These are phyloP conservation scores for Anaspis maculata DNA, from an alignment of 2,888 invertebrate genomes.

Conservation along the genomic window DNA sequence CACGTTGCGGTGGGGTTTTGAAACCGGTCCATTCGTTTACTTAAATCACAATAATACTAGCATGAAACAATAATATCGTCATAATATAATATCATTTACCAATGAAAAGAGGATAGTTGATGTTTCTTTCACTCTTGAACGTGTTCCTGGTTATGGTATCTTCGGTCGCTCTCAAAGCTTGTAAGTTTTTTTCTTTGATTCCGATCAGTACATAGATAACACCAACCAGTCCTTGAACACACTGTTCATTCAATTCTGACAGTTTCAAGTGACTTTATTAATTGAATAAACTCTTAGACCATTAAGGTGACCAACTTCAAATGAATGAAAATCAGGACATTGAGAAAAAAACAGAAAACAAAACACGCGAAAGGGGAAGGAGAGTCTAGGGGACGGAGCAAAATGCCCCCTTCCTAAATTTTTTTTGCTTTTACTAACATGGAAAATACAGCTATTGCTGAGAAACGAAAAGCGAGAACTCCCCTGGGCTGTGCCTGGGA, in stretches of 20 bases:
- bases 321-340: too few species aligned
- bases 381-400: too few species aligned
- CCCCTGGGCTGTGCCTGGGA: too few species aligned
- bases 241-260: slow-evolving; percentile 1
- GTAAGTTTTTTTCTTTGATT: slow-evolving; percentile 17
- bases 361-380: too few species aligned
- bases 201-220: slow-evolving; percentile 21
- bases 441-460: too few species aligned
- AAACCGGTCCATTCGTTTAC: slow-evolving; percentile 39
- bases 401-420: too few species aligned
- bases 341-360: too few species aligned
- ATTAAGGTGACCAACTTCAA: too few species aligned
- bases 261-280: not conserved
- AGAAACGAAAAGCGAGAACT: too few species aligned
- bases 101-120: slow-evolving; percentile 22
- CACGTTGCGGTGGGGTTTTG: slow-evolving; percentile 32
- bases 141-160: slow-evolving; percentile 19
- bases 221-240: slow-evolving; percentile 23
- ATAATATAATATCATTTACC: slow-evolving; percentile 17
- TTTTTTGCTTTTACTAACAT: too few species aligned
- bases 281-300: too few species aligned
- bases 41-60: slow-evolving; percentile 13
- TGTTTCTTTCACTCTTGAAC: slow-evolving; percentile 18
- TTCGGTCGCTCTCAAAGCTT: slow-evolving; percentile 8
- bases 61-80: not conserved